Base-by-base conservation (phyloP, 1,140 invertebrate genomes). In the Drosophila pectinifera region DNA sequence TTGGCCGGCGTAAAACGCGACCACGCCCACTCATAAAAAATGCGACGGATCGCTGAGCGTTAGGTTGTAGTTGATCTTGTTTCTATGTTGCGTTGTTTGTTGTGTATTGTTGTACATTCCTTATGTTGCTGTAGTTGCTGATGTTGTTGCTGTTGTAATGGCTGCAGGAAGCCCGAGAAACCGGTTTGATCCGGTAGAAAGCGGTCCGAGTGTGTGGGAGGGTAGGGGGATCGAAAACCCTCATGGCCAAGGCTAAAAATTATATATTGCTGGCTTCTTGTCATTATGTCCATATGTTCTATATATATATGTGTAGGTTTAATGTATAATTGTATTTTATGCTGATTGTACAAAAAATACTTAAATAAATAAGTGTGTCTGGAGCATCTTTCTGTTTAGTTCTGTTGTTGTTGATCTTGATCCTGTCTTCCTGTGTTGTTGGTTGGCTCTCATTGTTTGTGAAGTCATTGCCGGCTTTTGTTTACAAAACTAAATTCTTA, bases 321-420 rank as follows among this genome's bases (percentile, higher is more conserved):
- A 46, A 46, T 42, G 53, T 51, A 62, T 58, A 83, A 43, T 3
- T 72, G 43, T 81, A 75, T 78, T 74, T 74, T 78, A 77, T 49
- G 62, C 46, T 73, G 77, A 65, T 81, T 74, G 73, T 78, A 86
- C 77, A 85, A 85, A 85, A 79, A 81, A 63, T 62, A 80, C 69
- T 78, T 86, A 85, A 78, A 84, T 49, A 76, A 68, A 83, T 78
- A 79, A 45, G 45, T 70, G 45, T 79, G 51, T 82, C 48, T 53
- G 69, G 42, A 49, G 49, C 34, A 20, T 70, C 34, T 67, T 31
- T 28, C 28, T 70, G 20, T 26, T 43, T 28, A 34, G 16, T 69
- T 3, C 16, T 67, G 13, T 43, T 26, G 41, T 31, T 36, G 13
- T 31, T 38, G 18, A 16, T 43, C 41, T 38, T 46, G 24, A 28